Evolutionary conservation across 2,113 vertebrate genomes (phyloP).

Genomic region (Tringa solitaria): DNA sequence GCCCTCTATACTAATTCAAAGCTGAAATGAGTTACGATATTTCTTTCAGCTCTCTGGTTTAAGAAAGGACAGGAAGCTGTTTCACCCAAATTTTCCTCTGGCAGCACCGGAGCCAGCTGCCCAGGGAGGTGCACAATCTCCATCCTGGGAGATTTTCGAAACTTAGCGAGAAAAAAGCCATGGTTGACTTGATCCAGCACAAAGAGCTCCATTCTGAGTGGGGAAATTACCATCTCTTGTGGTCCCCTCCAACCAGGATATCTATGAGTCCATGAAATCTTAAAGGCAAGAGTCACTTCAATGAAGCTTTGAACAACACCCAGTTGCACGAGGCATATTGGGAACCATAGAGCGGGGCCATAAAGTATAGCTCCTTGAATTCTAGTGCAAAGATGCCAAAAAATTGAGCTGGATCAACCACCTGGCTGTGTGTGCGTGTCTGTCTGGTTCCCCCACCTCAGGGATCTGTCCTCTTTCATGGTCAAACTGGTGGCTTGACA

Average conservation of each 20-base stretch:
- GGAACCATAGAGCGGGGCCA: fast-evolving
- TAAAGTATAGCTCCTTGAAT: neutral
- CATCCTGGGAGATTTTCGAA: neutral
- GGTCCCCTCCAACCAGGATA: neutral
- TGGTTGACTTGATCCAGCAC: neutral
- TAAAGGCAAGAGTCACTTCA: neutral
- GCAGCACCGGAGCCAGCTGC: fast-evolving
- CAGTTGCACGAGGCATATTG: no score
- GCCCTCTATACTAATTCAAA: neutral
- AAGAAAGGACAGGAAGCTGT: neutral
- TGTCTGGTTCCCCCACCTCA: neutral
- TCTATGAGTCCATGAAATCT: neutral
- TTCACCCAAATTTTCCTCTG: neutral
- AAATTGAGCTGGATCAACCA: neutral
- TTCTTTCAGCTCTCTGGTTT: neutral
- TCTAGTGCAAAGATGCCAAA: neutral
- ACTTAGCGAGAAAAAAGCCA: neutral
- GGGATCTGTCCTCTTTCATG: neutral
- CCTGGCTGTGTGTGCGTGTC: fast-evolving
- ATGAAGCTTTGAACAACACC: neutral
- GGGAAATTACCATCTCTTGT: neutral
- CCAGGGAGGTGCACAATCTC: neutral
- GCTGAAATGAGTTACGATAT: neutral
- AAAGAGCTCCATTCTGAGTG: neutral
- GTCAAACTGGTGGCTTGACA: neutral